A percentile compares a stretch with the other conserved stretches of the same genome.
These are phyloP conservation scores for Tylochromis polylepis DNA, from an alignment of 2,113 vertebrate species.

Conservation along the genomic window DNA sequence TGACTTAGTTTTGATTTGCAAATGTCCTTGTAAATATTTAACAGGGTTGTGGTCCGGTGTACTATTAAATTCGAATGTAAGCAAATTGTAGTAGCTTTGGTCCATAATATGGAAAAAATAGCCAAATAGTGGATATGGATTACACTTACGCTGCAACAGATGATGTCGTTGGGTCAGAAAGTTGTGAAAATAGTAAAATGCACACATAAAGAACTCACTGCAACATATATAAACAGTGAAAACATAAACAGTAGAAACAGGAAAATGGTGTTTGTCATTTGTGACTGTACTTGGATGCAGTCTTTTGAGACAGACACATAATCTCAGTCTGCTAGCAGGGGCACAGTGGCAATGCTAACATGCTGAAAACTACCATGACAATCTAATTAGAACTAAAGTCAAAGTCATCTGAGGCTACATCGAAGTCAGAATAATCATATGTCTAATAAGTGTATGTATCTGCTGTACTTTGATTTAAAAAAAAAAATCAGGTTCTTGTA, in stretches of 20 bases:
- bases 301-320: neutral
- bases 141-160: neutral
- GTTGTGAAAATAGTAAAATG: neutral
- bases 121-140: neutral
- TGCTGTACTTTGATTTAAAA: neutral
- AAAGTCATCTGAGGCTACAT: neutral
- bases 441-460: neutral
- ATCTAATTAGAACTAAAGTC: neutral
- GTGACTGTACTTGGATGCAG: neutral
- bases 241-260: neutral
- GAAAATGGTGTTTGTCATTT: accelerated
- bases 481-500: neutral
- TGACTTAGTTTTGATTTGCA: too few species aligned
- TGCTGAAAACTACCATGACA: accelerated
- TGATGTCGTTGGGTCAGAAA: neutral
- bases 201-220: neutral
- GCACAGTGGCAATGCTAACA: neutral
- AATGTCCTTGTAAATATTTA: neutral
- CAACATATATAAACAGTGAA: neutral
- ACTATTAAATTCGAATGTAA: too few species aligned
- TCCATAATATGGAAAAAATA: too few species aligned
- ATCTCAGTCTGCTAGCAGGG: neutral
- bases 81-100: too few species aligned
- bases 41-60: neutral
- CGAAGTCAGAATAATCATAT: neutral